These are phyloP conservation scores for Adelges cooleyi DNA, from an alignment of 1,140 invertebrate genomes.

Conservation along the genomic window DNA sequence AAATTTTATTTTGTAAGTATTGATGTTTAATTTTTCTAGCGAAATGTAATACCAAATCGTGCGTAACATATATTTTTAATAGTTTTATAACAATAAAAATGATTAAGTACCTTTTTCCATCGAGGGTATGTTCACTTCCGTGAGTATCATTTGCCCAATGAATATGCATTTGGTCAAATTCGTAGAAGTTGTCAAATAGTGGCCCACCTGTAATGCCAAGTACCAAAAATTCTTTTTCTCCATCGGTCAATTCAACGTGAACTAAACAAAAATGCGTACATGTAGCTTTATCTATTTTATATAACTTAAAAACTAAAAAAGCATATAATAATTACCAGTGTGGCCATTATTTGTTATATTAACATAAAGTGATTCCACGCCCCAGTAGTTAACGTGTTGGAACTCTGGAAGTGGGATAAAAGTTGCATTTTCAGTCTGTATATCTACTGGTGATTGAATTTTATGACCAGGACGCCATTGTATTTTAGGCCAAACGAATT, in stretches of 20 bases:
- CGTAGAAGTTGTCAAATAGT: neutral
- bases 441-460: neutral
- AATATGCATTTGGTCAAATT: neutral
- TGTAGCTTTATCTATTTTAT: neutral
- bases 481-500: neutral
- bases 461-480: neutral
- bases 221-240: neutral
- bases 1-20: no score
- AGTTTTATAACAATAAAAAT: no score
- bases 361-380: neutral
- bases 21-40: no score
- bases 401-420: neutral
- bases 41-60: no score
- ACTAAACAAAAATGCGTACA: conserved; percentile 4
- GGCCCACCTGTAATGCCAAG: neutral
- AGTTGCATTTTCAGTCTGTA: neutral
- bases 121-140: neutral
- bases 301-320: neutral
- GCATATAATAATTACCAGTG: neutral
- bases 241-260: neutral
- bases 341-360: neutral
- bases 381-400: neutral
- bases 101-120: conserved; percentile 1
- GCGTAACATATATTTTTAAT: no score
- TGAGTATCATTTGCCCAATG: neutral